Percentiles rank a stretch among this genome's conserved stretches.
Conservation (phyloP, 1,140 invertebrate species). For the Drosophila pseudoobscura region DNA sequence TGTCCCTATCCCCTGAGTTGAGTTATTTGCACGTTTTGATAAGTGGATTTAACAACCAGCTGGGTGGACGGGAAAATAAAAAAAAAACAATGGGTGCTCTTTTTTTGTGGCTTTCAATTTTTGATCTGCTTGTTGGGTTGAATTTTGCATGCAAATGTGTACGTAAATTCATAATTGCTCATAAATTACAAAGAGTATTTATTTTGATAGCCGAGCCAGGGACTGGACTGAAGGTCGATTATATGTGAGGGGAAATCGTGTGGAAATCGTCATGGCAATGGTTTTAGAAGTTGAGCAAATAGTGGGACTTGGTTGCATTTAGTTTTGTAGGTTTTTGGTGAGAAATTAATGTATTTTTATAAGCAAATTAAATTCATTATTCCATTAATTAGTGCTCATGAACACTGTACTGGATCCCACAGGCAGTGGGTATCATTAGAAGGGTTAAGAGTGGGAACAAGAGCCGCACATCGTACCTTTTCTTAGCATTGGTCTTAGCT, state of each 20-base stretch:
- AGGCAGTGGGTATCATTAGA: too few relatives aligned
- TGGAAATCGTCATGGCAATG: not conserved
- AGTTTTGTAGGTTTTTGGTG: too few relatives aligned
- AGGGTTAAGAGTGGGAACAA: too few relatives aligned
- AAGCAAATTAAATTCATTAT: too few relatives aligned
- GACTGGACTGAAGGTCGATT: slow-evolving; percentile 4
- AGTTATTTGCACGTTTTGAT: slow-evolving; percentile 81
- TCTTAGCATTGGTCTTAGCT: too few relatives aligned
- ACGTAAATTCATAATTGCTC: slow-evolving; percentile 37
- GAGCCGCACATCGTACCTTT: too few relatives aligned
- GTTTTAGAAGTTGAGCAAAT: too few relatives aligned
- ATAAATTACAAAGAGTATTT: slow-evolving; percentile 47
- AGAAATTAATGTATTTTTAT: too few relatives aligned
- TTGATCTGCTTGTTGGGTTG: slow-evolving; percentile 25
- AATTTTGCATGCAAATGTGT: slow-evolving; percentile 20
- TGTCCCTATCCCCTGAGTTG: slow-evolving; percentile 55
- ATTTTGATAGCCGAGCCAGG: slow-evolving; percentile 37
- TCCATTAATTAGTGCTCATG: too few relatives aligned
- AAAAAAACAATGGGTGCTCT: slow-evolving; percentile 9
- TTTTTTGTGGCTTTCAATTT: slow-evolving; percentile 17
- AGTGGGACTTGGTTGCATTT: too few relatives aligned
- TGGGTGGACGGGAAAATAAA: slow-evolving; percentile 15
- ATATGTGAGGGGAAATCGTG: slow-evolving; percentile 6
- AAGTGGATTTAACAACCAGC: slow-evolving; percentile 72
- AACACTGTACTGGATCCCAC: too few relatives aligned